Evolutionary conservation across 2,797 vertebrate genomes (phyloP).

Genomic region (Hirundo rustica): DNA sequence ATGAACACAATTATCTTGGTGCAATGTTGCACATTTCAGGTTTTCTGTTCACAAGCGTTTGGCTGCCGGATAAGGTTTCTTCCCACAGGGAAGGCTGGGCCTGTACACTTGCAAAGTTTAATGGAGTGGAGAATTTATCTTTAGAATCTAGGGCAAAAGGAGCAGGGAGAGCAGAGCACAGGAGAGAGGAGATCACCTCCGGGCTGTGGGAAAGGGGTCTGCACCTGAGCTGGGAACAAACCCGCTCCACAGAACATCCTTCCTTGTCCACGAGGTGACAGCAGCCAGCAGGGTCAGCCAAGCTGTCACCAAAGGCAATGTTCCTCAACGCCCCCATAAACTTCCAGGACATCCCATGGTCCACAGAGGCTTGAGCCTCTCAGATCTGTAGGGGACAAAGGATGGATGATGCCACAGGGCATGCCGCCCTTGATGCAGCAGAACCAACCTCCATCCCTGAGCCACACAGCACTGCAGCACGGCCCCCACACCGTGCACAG

Average conservation of each 20-base stretch:
- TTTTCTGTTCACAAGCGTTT: background rate
- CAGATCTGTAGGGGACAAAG: rapidly evolving
- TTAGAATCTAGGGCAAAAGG: background rate
- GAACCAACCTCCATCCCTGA: background rate
- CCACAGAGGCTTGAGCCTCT: background rate
- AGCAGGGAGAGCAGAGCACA: background rate
- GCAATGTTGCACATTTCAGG: background rate
- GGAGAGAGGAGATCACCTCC: background rate
- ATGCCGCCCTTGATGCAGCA: background rate
- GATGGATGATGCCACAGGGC: background rate
- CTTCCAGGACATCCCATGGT: background rate
- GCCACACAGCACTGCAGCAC: background rate
- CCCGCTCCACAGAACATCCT: background rate
- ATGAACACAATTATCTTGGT: background rate
- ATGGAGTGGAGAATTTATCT: background rate
- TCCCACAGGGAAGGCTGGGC: slow-evolving; percentile 3
- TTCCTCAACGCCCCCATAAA: background rate
- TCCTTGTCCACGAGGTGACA: background rate
- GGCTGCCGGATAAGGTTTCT: background rate
- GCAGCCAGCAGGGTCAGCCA: background rate
- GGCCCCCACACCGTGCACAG: background rate
- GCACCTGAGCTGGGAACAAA: background rate
- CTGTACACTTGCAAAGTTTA: background rate
- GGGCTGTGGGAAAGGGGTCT: background rate
- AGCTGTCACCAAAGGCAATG: rapidly evolving